These are phyloP conservation scores for Palythoa caribaeorum DNA, from an alignment of 92 coral and sea anemone genomes.

Conservation along the genomic window DNA sequence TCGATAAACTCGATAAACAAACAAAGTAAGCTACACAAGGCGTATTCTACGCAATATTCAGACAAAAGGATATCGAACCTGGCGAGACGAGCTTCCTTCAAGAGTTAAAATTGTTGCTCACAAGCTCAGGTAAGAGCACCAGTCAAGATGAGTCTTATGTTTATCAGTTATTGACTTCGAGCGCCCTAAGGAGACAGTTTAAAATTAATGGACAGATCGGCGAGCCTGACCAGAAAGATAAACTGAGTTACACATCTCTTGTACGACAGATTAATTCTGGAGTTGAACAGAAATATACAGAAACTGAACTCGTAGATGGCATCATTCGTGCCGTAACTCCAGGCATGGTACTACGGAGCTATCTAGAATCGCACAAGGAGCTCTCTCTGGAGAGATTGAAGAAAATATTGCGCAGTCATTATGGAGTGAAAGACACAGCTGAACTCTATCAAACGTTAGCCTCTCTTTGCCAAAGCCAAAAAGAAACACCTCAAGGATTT, in stretches of 20 bases:
- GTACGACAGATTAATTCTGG: constrained; percentile 71
- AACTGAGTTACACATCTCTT: constrained; percentile 65
- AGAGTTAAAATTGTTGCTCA: constrained; percentile 24
- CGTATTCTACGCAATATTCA: no score
- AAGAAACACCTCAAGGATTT: constrained; percentile 69
- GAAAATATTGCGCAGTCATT: constrained; percentile 61
- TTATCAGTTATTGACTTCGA: constrained; percentile 23
- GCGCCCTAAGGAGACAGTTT: constrained; percentile 51
- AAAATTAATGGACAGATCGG: constrained; percentile 64
- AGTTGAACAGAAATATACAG: constrained; percentile 53
- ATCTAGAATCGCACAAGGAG: constrained; percentile 50
- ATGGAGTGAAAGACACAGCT: constrained; percentile 67
- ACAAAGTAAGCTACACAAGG: no score
- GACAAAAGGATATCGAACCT: neutral
- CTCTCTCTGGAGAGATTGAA: constrained; percentile 54
- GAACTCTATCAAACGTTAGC: constrained; percentile 67
- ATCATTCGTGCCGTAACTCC: constrained; percentile 62
- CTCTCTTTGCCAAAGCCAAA: constrained; percentile 57
- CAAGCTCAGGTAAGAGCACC: constrained; percentile 12
- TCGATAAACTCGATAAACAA: no score
- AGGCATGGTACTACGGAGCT: constrained; percentile 58
- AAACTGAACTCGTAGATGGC: constrained; percentile 62
- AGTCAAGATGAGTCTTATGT: constrained; percentile 28
- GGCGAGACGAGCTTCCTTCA: constrained; percentile 19
- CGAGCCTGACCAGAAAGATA: constrained; percentile 64